Conservation (phyloP, 2,113 vertebrate species). For the Otis tarda region DNA sequence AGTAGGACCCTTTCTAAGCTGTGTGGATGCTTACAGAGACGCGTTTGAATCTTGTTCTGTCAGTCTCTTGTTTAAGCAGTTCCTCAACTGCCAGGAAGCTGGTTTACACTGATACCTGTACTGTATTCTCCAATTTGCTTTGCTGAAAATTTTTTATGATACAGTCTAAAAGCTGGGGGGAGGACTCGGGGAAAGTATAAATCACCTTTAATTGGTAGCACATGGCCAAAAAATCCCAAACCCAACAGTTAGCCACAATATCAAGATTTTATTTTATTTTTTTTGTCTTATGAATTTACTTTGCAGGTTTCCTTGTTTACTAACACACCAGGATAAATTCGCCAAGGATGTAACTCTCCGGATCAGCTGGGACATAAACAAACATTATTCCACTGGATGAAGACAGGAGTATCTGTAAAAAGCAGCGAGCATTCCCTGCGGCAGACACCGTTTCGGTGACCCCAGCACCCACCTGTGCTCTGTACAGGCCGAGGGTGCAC, state of each 20-base stretch:
- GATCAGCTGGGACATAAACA: not conserved
- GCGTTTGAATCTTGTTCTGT: not conserved
- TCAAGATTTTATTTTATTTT: not conserved
- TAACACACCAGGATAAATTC: not conserved
- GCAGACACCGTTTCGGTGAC: not conserved
- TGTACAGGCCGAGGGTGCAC: not conserved
- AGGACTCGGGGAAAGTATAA: not conserved
- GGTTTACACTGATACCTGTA: not conserved
- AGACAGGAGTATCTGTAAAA: not conserved
- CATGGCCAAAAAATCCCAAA: not conserved
- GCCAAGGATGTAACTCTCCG: not conserved
- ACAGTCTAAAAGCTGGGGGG: not conserved
- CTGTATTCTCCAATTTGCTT: not conserved
- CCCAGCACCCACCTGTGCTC: not conserved
- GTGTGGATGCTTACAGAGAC: not conserved
- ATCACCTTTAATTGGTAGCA: not conserved
- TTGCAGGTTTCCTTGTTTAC: not conserved
- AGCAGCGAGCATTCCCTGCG: not conserved
- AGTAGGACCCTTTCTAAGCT: not conserved
- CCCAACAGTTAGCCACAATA: not conserved
- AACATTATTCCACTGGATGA: not conserved
- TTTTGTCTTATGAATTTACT: not conserved
- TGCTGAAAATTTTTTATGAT: not conserved
- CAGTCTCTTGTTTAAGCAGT: not conserved
- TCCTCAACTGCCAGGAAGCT: not conserved